These are phyloP conservation scores for Spilosoma lubricipeda DNA, from an alignment of 2,888 invertebrate species.

Conservation along the genomic window DNA sequence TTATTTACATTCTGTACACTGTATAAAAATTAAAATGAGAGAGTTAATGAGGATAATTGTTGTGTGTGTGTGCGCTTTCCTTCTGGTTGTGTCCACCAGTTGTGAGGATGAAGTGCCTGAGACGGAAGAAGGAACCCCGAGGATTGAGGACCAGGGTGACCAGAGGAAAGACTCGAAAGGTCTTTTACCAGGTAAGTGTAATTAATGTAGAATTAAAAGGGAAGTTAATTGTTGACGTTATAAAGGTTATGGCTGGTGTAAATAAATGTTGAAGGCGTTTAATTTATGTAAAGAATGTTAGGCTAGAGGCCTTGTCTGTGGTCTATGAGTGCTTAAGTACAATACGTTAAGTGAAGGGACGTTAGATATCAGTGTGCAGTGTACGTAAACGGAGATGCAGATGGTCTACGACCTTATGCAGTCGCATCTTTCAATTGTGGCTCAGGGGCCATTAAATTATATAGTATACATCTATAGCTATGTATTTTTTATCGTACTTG, in stretches of 20 bases:
- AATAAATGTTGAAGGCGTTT: conserved; percentile 31
- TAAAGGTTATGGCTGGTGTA: conserved; percentile 23
- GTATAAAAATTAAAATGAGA: conserved; percentile 77
- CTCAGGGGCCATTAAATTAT: neutral
- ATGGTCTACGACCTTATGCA: conserved; percentile 14
- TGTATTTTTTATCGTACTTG: neutral
- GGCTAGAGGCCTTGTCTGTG: conserved; percentile 38
- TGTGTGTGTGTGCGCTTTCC: conserved; percentile 74
- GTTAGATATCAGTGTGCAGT: conserved; percentile 26
- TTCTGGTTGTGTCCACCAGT: conserved; percentile 65
- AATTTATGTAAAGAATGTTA: conserved; percentile 52
- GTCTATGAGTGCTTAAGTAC: conserved; percentile 36
- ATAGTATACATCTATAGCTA: neutral
- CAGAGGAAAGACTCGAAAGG: conserved; percentile 70
- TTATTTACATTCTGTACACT: conserved; percentile 59
- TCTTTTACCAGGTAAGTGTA: conserved; percentile 70
- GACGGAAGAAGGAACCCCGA: conserved; percentile 46
- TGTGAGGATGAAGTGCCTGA: conserved; percentile 70
- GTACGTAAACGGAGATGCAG: conserved; percentile 20
- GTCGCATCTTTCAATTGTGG: conserved; percentile 14
- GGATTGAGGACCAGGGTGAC: conserved; percentile 60
- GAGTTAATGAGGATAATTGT: conserved; percentile 75
- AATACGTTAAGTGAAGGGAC: conserved; percentile 46
- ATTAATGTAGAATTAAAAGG: neutral
- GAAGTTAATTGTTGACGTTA: conserved; percentile 26